Evolutionary conservation across 2,797 vertebrate genomes (phyloP).

Genomic region (Eulemur rubriventer): DNA sequence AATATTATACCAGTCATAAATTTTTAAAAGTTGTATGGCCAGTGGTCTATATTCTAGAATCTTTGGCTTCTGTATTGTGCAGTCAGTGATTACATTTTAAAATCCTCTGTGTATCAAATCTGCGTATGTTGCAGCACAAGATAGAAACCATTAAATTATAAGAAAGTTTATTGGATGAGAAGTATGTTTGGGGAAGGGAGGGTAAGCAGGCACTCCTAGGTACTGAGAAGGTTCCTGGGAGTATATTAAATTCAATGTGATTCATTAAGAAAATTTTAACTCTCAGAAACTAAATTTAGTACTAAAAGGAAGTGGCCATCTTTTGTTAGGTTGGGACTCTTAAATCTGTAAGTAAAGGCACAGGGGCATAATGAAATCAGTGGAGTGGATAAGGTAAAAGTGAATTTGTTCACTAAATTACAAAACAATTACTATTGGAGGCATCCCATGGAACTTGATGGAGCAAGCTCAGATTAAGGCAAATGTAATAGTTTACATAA

Average conservation of each 20-base stretch:
- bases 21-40: background rate
- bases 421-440: background rate
- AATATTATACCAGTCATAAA: background rate
- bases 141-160: background rate
- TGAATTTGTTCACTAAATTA: background rate
- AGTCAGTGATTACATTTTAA: constrained; percentile 21
- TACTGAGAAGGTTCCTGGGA: background rate
- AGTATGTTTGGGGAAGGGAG: background rate
- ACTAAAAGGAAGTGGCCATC: background rate
- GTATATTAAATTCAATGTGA: constrained; percentile 15
- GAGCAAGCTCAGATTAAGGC: background rate
- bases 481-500: background rate
- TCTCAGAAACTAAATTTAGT: background rate
- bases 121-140: background rate
- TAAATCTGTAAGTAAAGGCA: constrained; percentile 10
- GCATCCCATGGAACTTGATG: background rate
- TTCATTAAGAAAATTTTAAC: constrained; percentile 2
- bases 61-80: constrained; percentile 2
- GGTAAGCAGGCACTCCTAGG: background rate
- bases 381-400: background rate
- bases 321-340: background rate
- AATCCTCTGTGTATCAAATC: background rate
- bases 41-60: constrained; percentile 26
- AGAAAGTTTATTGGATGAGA: background rate
- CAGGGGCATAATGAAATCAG: background rate